Conservation (phyloP, 2,888 invertebrate species). For the Syrista parreyssii region DNA sequence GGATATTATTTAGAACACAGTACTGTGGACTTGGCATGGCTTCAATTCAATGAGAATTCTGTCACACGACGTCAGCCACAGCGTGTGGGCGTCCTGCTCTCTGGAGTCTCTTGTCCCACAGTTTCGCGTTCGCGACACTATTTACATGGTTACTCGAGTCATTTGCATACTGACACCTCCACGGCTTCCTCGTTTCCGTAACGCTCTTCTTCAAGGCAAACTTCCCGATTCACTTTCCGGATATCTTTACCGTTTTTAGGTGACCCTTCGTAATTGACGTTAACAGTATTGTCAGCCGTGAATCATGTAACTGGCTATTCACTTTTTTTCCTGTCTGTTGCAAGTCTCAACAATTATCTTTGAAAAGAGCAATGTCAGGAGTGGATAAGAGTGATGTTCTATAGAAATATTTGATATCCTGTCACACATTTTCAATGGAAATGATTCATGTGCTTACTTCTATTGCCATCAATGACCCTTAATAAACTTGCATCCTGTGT, state of each 20-base stretch:
- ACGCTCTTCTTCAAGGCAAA: not conserved
- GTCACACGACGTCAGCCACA: slow-evolving; percentile 18
- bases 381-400: not conserved
- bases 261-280: not conserved
- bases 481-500: slow-evolving; percentile 3
- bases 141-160: slow-evolving; percentile 30
- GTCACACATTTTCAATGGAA: not conserved
- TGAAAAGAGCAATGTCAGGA: not conserved
- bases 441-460: not conserved
- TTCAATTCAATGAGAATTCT: slow-evolving; percentile 6
- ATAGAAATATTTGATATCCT: not conserved
- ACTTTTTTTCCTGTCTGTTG: not conserved
- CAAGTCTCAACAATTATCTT: not conserved
- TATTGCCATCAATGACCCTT: slow-evolving; percentile 3
- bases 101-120: slow-evolving; percentile 40
- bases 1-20: not conserved
- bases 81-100: slow-evolving; percentile 59
- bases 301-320: slow-evolving; percentile 28
- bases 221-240: not conserved
- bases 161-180: slow-evolving; percentile 12
- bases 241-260: not conserved
- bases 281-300: slow-evolving; percentile 35
- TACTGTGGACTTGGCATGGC: not conserved
- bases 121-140: slow-evolving; percentile 37
- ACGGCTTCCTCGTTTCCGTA: not conserved